These are phyloP conservation scores for Nesoenas mayeri DNA, from an alignment of 2,113 vertebrate genomes.

Conservation along the genomic window DNA sequence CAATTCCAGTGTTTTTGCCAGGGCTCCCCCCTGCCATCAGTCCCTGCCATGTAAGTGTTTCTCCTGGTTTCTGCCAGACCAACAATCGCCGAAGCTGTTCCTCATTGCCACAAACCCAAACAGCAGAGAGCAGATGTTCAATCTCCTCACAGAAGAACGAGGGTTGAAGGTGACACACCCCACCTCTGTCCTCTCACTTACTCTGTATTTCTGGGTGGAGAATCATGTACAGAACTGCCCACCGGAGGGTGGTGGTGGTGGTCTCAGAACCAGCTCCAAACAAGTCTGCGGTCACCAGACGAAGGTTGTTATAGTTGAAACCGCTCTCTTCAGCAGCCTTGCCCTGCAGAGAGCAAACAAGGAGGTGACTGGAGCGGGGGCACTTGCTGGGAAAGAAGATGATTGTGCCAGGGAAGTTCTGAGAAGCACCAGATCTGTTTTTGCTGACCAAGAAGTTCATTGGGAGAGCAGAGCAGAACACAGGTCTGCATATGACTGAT, in stretches of 20 bases:
- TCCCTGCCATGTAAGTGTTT: background rate
- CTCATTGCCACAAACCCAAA: background rate
- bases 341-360: slow-evolving; percentile 34
- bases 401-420: background rate
- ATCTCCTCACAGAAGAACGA: background rate
- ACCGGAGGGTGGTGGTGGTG: slow-evolving; percentile 64
- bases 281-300: slow-evolving; percentile 36
- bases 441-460: background rate
- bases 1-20: background rate
- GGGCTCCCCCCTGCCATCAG: rapidly evolving
- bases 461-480: background rate
- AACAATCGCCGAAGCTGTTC: background rate
- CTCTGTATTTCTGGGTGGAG: slow-evolving; percentile 70
- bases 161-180: background rate
- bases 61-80: background rate
- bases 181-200: slow-evolving; percentile 43
- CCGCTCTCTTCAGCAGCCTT: slow-evolving; percentile 30
- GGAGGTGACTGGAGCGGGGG: background rate
- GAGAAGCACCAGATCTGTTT: background rate
- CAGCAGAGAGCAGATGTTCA: background rate
- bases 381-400: background rate
- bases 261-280: slow-evolving; percentile 61
- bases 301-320: slow-evolving; percentile 67
- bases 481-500: background rate
- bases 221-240: slow-evolving; percentile 75